Conservation (phyloP, 2,797 vertebrate species). For the Myotis vivesi region DNA sequence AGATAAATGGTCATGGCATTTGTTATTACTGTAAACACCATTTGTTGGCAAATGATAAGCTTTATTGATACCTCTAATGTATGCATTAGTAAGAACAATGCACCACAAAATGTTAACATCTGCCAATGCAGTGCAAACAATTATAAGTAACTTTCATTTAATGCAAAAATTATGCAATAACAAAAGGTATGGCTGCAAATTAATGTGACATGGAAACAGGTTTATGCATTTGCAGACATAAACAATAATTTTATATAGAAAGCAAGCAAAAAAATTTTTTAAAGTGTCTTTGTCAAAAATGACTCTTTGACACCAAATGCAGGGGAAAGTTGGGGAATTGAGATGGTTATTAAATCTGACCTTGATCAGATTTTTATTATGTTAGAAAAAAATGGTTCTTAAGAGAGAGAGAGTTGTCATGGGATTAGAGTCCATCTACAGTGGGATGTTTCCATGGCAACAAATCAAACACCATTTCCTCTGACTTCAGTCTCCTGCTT, state of each 20-base stretch:
- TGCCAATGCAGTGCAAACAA: conserved; percentile 84
- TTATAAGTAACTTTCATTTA: conserved; percentile 86
- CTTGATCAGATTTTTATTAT: conserved; percentile 88
- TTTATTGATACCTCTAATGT: conserved; percentile 83
- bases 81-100: conserved; percentile 82
- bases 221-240: conserved; percentile 77
- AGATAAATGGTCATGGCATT: conserved; percentile 83
- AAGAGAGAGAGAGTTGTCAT: conserved; percentile 87
- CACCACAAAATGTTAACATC: conserved; percentile 85
- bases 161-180: conserved; percentile 82
- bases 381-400: conserved; percentile 86
- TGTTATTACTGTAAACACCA: conserved; percentile 85
- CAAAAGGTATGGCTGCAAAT: conserved; percentile 82
- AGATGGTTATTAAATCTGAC: conserved; percentile 88
- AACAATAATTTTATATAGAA: conserved; percentile 76
- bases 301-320: conserved; percentile 77
- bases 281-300: conserved; percentile 77
- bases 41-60: conserved; percentile 84
- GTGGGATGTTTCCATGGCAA: conserved; percentile 88
- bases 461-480: conserved; percentile 87
- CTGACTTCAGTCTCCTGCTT: conserved; percentile 85
- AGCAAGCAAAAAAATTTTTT: conserved; percentile 80
- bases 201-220: conserved; percentile 77
- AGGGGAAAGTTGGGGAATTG: conserved; percentile 82
- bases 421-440: conserved; percentile 89